Evolutionary conservation across 2,888 invertebrate species (phyloP).

Genomic region (Mythimna albipuncta): DNA sequence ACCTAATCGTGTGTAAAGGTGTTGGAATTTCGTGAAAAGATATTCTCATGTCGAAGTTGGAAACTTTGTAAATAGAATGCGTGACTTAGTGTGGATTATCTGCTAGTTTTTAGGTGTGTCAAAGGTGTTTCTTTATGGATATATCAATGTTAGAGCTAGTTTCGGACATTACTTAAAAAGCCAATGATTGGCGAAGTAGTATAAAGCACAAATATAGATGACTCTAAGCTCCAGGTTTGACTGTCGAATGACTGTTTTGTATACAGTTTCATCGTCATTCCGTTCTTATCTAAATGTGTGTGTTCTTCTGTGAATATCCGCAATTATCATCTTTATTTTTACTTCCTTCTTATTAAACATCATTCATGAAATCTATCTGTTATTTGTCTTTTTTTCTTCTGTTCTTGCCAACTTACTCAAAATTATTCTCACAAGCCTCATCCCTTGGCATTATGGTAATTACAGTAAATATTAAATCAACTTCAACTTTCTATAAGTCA

Average conservation of each 20-base stretch:
- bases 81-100: constrained; percentile 46
- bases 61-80: constrained; percentile 36
- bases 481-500: too few species aligned
- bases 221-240: not conserved
- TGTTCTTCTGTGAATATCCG: not conserved
- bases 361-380: too few species aligned
- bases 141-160: not conserved
- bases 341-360: too few species aligned
- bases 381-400: too few species aligned
- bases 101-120: constrained; percentile 1
- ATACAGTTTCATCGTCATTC: not conserved
- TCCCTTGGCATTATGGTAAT: too few species aligned
- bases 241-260: not conserved
- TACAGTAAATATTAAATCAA: too few species aligned
- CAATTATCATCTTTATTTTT: too few species aligned
- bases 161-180: not conserved
- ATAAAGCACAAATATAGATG: not conserved
- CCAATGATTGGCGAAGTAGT: not conserved
- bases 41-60: constrained; percentile 40
- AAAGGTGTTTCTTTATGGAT: constrained; percentile 9
- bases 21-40: constrained; percentile 52
- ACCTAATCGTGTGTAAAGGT: constrained; percentile 63
- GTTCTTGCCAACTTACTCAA: too few species aligned
- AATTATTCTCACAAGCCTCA: too few species aligned
- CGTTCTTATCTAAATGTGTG: not conserved